Base-by-base conservation (phyloP, 2,113 vertebrate genomes). In the Columba janthina region DNA sequence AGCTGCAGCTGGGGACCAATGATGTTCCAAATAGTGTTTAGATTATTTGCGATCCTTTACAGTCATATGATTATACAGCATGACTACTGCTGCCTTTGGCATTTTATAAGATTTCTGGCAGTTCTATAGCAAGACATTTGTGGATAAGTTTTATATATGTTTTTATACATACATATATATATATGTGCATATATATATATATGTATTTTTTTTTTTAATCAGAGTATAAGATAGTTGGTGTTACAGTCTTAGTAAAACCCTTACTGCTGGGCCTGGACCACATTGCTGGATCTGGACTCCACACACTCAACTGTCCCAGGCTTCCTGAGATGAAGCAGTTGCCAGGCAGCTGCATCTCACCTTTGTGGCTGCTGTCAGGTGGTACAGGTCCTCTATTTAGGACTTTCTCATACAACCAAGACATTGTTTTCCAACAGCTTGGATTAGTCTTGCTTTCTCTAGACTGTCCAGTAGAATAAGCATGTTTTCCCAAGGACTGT, bases 1-100 rank as follows among this genome's bases (percentile, higher is more conserved):
- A 94, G 36, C 15, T 92, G 73, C 58, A 88, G 7, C 69, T 64
- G 72, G 84, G 89, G 87, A 96, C 50, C 69, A 94, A 84, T 89
- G 91, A 93, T 69, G 54, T 76, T 81, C 58, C 36, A 90, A 56
- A 76, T 84, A 86, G 21, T 58, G 31, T 54, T 86, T 72, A 46
- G 56, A 19, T 85, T 81, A 38, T 69, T 79, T 34, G 64, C 50
- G 25, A 57, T 71, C 29, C 56, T 81, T 93, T 83, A 21, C 15
- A 69, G 25, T 29, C 73, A 19, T 42, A 22, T 42, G 65, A 62
- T 28, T 24, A 28, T 72, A 84, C 42, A 87, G 34, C 40, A 36
- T 24, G 54, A 50, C 54, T 93, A 5, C 32, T 36, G 5, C 53
- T 88, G 56, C 50, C 31, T 93, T 53, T 75, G 36, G 81, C 64